Evolutionary conservation across 1,140 invertebrate genomes (phyloP).

Genomic region (Scaptomyza hsui): DNA sequence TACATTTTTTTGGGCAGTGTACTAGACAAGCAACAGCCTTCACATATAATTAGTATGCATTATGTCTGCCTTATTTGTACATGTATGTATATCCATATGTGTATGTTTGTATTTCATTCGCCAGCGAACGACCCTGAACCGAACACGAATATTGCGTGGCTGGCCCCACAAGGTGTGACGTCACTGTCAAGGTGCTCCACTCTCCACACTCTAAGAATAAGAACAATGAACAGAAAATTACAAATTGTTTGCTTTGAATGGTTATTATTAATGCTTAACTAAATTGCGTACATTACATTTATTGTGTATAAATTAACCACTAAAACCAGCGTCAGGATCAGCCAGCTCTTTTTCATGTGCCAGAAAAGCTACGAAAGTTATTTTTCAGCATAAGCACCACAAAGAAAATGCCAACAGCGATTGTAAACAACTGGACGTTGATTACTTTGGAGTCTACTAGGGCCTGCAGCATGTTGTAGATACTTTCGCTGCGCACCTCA

Average conservation of each 20-base stretch:
- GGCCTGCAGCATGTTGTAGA: conserved; percentile 76
- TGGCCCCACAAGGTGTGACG: conserved; percentile 51
- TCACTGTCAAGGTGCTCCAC: conserved; percentile 41
- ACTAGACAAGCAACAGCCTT: conserved; percentile 40
- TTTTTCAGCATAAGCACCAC: conserved; percentile 76
- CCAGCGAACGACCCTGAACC: conserved; percentile 56
- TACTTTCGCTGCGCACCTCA: conserved; percentile 75
- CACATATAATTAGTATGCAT: conserved; percentile 52
- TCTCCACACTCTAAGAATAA: conserved; percentile 34
- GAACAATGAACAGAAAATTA: conserved; percentile 34
- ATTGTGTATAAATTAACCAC: conserved; percentile 50
- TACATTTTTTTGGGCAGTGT: conserved; percentile 9
- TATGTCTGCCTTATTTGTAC: conserved; percentile 35
- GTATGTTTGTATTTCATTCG: conserved; percentile 4
- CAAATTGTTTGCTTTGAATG: conserved; percentile 33
- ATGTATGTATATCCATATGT: neutral
- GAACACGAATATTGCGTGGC: conserved; percentile 35
- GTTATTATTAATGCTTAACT: conserved; percentile 69
- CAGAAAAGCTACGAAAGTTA: conserved; percentile 75
- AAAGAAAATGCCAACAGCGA: conserved; percentile 81
- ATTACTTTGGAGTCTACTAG: conserved; percentile 79
- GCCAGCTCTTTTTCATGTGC: conserved; percentile 50
- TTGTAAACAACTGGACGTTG: conserved; percentile 76
- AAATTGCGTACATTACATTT: conserved; percentile 70
- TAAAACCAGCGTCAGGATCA: conserved; percentile 30